These are phyloP conservation scores for Sphecodes monilicornis DNA, from an alignment of 2,888 invertebrate genomes.

Conservation along the genomic window DNA sequence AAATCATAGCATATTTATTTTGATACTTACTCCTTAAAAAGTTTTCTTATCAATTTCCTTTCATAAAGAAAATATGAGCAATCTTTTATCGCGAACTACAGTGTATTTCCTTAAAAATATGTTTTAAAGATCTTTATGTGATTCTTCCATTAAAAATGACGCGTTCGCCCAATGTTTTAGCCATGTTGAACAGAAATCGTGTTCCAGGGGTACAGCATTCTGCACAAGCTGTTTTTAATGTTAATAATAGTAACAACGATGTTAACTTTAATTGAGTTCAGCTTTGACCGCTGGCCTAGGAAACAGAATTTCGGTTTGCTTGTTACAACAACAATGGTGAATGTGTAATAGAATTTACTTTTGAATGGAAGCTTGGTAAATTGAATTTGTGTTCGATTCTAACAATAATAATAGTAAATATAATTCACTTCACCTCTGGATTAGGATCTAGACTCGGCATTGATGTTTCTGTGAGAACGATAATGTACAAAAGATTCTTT, in stretches of 20 bases:
- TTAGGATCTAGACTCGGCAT: too few species aligned
- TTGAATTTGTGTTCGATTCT: neutral
- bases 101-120: too few species aligned
- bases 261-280: neutral
- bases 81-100: neutral
- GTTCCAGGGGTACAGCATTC: neutral
- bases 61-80: too few species aligned
- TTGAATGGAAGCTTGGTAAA: neutral
- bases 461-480: neutral
- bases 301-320: neutral
- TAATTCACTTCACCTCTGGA: neutral
- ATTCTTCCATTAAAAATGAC: too few species aligned
- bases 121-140: too few species aligned
- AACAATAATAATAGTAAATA: neutral
- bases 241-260: neutral
- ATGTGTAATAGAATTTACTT: neutral
- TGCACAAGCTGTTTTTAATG: too few species aligned
- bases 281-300: neutral
- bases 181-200: neutral
- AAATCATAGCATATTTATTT: neutral
- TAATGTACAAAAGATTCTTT: neutral
- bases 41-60: too few species aligned
- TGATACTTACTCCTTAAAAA: too few species aligned
- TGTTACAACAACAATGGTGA: neutral
- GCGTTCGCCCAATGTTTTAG: neutral